Evolutionary conservation across 2,888 invertebrate genomes (phyloP), one percentile per base, ranked within the genome.

Genomic region (Epiblema foenella): DNA sequence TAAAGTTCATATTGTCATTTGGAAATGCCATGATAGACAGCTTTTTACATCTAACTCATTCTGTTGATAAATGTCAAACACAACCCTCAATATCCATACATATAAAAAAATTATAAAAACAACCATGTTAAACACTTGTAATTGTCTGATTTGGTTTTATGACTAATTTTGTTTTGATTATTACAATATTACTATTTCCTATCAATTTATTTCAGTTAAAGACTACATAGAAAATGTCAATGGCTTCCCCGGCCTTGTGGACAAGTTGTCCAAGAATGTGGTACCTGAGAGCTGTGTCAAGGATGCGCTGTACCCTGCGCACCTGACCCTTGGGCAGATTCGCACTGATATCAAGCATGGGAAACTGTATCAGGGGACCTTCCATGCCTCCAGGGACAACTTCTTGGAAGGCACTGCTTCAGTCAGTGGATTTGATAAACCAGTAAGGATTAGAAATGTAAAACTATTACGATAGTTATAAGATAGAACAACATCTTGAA

Each of bases 321-420:
- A 99, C 88, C 92, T 98, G 72, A 95, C 97, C 0, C 95, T 97
- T 0, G 90, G 94, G 0, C 96, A 97, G 83, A 94, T 99, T 18
- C 96, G 98, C 73, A 93, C 94, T 0, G 98, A 98, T 0, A 95
- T 99, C 56, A 96, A 97, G 80, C 94, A 94, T 74, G 97, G 97
- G 0, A 95, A 94, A 76, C 90, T 97, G 7, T 85, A 96, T 52
- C 98, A 97, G 84, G 99, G 98, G 0, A 95, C 96, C 0, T 98
- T 97, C 83, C 94, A 95, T 82, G 97, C 98, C 0, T 98, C 98
- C 0, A 94, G 98, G 65, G 98, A 99, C 81, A 99, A 99, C 88
- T 99, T 97, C 84, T 93, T 99, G 15, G 99, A 99, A 89, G 99
- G 98, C 11, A 95, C 94, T 74, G 98, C 98, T 10, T 96, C 95